A percentile compares a stretch with the other conserved stretches of the same genome.
phyloP scores from a whole-genome alignment of 2,113 vertebrate genomes.

The Onychorhynchus coronatus region DNA sequence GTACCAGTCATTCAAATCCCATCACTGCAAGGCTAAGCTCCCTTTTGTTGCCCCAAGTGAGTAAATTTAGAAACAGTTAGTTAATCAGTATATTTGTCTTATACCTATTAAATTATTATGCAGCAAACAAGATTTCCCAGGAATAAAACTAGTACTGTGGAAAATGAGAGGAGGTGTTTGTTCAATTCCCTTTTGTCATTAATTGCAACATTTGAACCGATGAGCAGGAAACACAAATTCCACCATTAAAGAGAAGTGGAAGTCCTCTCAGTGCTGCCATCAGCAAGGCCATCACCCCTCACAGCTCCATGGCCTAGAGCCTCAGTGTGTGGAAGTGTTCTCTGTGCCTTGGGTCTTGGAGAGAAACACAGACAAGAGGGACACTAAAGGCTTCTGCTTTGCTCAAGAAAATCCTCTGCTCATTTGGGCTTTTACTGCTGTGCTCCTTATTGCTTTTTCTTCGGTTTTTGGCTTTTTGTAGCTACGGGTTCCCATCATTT shows the following conservation, averaged over 20 bases:
- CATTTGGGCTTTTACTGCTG: background rate
- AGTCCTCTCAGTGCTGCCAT: background rate
- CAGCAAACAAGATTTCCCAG: background rate
- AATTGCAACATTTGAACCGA: background rate
- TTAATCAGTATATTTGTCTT: conserved; percentile 69
- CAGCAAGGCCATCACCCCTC: background rate
- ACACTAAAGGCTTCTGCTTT: background rate
- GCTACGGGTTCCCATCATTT: background rate
- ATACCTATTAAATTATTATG: conserved; percentile 55
- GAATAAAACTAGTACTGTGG: conserved; percentile 57
- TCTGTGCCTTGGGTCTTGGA: background rate
- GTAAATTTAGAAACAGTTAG: conserved; percentile 64
- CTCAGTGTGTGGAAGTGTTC: background rate
- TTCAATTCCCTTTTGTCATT: conserved; percentile 11
- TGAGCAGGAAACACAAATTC: conserved; percentile 34
- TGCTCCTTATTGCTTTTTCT: background rate
- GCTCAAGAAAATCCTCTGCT: background rate
- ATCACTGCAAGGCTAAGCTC: conserved; percentile 57
- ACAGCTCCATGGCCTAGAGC: background rate
- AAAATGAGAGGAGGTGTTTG: conserved; percentile 47
- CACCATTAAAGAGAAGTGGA: background rate
- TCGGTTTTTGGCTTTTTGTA: background rate
- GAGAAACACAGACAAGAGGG: background rate
- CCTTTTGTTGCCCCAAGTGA: conserved; percentile 35
- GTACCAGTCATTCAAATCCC: conserved; percentile 64